Evolutionary conservation across 2,888 invertebrate genomes (phyloP).

Genomic region (Nephrocerus scutellatus): DNA sequence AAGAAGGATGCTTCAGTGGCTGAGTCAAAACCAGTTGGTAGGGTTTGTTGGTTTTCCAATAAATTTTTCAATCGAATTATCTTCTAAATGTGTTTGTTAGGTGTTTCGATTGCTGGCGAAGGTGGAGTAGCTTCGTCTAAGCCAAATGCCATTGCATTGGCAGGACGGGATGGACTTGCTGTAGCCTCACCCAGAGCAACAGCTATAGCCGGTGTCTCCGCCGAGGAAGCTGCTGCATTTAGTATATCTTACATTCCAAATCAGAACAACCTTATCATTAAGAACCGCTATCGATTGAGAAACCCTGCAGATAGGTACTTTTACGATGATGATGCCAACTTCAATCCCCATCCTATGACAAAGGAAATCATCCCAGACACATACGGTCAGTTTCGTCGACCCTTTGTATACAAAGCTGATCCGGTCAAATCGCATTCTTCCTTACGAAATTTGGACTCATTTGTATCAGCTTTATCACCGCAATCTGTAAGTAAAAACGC

Average conservation of each 20-base stretch:
- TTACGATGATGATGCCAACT: too few species aligned
- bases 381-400: too few species aligned
- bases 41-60: slow-evolving; percentile 26
- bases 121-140: slow-evolving; percentile 67
- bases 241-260: slow-evolving; percentile 38
- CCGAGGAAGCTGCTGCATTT: slow-evolving; percentile 43
- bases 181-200: slow-evolving; percentile 65
- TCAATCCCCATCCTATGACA: too few species aligned
- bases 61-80: not conserved
- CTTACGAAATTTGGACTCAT: too few species aligned
- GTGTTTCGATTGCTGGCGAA: slow-evolving; percentile 56
- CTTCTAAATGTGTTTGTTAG: slow-evolving; percentile 43
- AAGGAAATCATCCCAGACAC: too few species aligned
- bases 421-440: too few species aligned
- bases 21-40: slow-evolving; percentile 68
- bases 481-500: slow-evolving; percentile 27
- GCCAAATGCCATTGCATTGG: slow-evolving; percentile 64
- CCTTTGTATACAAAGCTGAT: too few species aligned
- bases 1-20: slow-evolving; percentile 60
- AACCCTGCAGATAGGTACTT: too few species aligned
- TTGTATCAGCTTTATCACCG: too few species aligned
- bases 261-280: slow-evolving; percentile 39
- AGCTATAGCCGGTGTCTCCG: slow-evolving; percentile 63
- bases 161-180: slow-evolving; percentile 62
- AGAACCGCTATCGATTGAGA: too few species aligned